A percentile compares a stretch with the other conserved stretches of the same genome.
Evolutionary conservation across 2,113 vertebrate species (phyloP).

Genomic region (Donacobius atricapilla): DNA sequence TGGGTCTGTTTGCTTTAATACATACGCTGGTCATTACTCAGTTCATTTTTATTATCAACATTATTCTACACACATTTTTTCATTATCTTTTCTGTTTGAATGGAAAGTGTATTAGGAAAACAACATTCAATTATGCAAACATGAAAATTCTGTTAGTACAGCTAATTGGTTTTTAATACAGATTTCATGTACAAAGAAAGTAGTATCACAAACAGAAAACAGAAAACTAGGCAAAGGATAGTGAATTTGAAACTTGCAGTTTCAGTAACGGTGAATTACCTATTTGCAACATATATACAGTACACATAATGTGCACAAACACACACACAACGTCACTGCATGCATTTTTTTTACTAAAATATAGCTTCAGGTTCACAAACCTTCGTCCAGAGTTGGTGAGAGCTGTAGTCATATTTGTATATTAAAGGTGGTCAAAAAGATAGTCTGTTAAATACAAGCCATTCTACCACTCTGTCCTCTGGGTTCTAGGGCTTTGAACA

Average conservation of each 20-base stretch:
- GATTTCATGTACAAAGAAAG: background rate
- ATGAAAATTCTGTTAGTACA: background rate
- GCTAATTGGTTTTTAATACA: background rate
- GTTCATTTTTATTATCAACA: background rate
- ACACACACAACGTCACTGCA: background rate
- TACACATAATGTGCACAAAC: background rate
- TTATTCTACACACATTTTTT: background rate
- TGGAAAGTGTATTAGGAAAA: background rate
- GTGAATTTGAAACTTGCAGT: background rate
- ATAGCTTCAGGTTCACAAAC: background rate
- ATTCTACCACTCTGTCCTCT: background rate
- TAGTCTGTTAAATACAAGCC: background rate
- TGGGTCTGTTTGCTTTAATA: background rate
- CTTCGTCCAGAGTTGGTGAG: background rate
- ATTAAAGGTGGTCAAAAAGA: background rate
- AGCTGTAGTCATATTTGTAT: background rate
- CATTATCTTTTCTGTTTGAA: background rate
- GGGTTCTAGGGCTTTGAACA: background rate
- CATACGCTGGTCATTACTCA: background rate
- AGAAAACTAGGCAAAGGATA: background rate
- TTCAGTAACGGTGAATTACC: background rate
- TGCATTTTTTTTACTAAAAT: background rate
- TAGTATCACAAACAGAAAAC: background rate
- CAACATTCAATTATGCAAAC: background rate
- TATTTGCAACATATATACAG: background rate